These are phyloP conservation scores for Cathartes aura DNA, from an alignment of 2,113 vertebrate genomes.

Conservation along the genomic window DNA sequence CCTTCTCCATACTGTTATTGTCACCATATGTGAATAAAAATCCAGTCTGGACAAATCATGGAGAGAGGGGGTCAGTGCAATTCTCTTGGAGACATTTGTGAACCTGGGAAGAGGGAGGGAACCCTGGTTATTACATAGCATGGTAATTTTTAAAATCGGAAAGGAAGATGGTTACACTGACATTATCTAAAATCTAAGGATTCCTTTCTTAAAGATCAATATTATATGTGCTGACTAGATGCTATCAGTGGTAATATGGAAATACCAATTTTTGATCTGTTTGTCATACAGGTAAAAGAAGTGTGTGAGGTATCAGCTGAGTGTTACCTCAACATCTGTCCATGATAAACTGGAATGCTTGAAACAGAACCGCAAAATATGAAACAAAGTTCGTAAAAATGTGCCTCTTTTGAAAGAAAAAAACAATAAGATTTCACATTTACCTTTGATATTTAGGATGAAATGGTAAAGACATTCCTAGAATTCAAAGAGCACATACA, in stretches of 20 bases:
- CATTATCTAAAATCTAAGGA: neutral
- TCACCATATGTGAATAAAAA: neutral
- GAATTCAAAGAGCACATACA: neutral
- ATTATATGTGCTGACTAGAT: neutral
- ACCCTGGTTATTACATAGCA: neutral
- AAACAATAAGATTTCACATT: neutral
- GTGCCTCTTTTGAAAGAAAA: neutral
- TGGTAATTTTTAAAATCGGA: neutral
- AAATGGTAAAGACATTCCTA: neutral
- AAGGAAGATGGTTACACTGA: neutral
- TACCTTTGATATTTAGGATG: neutral
- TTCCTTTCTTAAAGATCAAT: neutral
- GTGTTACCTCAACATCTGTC: neutral
- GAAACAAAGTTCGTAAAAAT: neutral
- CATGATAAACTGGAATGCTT: neutral
- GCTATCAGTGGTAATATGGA: neutral
- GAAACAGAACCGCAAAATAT: neutral
- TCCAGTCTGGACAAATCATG: neutral
- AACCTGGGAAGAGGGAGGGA: neutral
- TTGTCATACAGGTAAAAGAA: neutral
- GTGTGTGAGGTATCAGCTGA: neutral
- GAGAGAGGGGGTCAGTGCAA: accelerated
- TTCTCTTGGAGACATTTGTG: neutral
- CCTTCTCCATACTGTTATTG: neutral
- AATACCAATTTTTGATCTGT: neutral